Evolutionary conservation across 2,113 vertebrate species (phyloP).

Genomic region (Catharus fuscescens): DNA sequence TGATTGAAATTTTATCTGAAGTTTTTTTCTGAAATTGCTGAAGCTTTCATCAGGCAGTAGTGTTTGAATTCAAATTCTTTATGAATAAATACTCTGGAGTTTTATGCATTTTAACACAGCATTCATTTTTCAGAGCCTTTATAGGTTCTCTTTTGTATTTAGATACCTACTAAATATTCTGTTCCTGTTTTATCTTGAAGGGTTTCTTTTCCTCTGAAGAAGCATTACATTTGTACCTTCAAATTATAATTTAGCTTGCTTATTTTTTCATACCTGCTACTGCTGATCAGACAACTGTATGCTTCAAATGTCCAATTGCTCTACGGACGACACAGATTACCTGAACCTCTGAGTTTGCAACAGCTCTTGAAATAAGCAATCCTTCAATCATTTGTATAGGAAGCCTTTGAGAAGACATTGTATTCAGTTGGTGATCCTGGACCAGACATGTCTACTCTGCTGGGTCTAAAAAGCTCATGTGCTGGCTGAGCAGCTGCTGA

Average conservation of each 20-base stretch:
- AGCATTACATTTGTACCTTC: neutral
- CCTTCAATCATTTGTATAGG: neutral
- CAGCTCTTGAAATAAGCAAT: neutral
- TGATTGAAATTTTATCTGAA: slow-evolving; percentile 25
- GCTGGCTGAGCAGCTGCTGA: neutral
- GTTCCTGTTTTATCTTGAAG: neutral
- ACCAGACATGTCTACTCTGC: rapidly evolving
- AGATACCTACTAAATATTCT: neutral
- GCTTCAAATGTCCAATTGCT: neutral
- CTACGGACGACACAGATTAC: neutral
- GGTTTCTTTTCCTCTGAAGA: neutral
- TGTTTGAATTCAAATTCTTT: neutral
- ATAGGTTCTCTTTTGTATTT: neutral
- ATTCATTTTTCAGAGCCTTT: neutral
- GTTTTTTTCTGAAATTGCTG: neutral
- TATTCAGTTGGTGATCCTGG: neutral
- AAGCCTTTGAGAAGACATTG: neutral
- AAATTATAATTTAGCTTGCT: neutral
- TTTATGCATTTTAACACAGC: neutral
- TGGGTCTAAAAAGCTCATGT: neutral
- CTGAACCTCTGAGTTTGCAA: neutral
- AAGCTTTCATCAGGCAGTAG: neutral
- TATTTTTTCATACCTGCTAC: neutral
- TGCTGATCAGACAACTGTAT: neutral
- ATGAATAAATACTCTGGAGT: neutral